Evolutionary conservation across 1,140 invertebrate species (phyloP), one percentile per base, ranked within the genome.

Genomic region (Drosophila repletoides): DNA sequence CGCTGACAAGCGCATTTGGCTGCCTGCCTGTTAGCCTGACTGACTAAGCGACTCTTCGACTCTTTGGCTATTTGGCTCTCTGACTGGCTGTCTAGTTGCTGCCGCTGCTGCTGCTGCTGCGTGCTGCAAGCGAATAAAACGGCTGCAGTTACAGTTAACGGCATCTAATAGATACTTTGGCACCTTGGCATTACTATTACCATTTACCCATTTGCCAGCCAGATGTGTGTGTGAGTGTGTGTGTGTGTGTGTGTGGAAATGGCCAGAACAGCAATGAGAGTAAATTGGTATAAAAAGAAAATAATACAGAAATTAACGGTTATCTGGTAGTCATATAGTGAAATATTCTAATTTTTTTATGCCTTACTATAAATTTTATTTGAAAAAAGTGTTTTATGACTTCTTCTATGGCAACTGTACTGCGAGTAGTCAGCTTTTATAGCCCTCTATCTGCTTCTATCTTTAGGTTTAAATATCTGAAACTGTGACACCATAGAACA

Each of bases 141-240:
- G 71, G 46, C 60, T 61, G 79, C 71, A 83, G 71, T 79, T 83
- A 75, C 61, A 63, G 79, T 79, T 83, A 83, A 83, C 79, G 80
- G 79, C 79, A 83, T 79, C 79, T 83, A 83, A 83, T 86, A 79
- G 79, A 86, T 84, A 79, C 79, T 83, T 83, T 84, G 79, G 43
- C 79, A 83, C 79, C 79, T 83, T 67, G 74, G 70, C 71, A 77
- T 67, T 67, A 84, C 48, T 65, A 77, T 61, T 77, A 41, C 36
- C 17, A 19, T n/a, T n/a, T n/a, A n/a, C n/a, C n/a, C n/a, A n/a
- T n/a, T n/a, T n/a, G n/a, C n/a, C n/a, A n/a, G n/a, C 36, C 72
- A 63, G 61, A 64, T 10, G n/a, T 48, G 28, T 21, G 34, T 59
- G 34, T 58, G 59, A 14, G 17, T 21, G 9, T 33, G 21, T 48